phyloP scores from a whole-genome alignment of 1,140 invertebrate genomes.

The Drosophila nigromelanica region DNA sequence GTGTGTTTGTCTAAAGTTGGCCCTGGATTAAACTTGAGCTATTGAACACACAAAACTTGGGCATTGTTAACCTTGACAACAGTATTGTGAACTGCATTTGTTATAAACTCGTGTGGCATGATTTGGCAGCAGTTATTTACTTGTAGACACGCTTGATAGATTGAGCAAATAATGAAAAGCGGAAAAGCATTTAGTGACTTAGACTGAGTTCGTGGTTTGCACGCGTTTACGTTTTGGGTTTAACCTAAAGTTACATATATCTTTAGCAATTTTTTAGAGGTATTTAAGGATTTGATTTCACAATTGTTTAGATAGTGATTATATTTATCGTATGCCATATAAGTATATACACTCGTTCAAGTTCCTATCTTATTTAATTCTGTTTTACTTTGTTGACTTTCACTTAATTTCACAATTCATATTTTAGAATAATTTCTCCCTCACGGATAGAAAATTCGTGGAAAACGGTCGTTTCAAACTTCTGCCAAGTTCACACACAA shows the following conservation, averaged over 20 bases:
- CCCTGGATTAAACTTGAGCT: constrained; percentile 74
- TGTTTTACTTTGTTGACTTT: too few relatives aligned
- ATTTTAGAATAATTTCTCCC: too few relatives aligned
- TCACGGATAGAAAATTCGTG: too few relatives aligned
- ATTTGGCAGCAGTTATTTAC: constrained; percentile 64
- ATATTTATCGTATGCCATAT: too few relatives aligned
- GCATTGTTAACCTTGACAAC: constrained; percentile 53
- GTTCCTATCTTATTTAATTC: too few relatives aligned
- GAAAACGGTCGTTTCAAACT: too few relatives aligned
- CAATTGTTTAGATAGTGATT: too few relatives aligned
- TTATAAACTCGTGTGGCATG: constrained; percentile 36
- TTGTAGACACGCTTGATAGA: constrained; percentile 60
- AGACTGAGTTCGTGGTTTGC: not conserved
- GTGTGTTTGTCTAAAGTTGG: constrained; percentile 36
- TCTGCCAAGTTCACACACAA: too few relatives aligned
- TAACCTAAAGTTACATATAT: not conserved
- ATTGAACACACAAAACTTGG: constrained; percentile 49
- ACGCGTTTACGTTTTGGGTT: too few relatives aligned
- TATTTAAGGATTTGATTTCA: not conserved
- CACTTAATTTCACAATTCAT: too few relatives aligned
- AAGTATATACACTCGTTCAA: too few relatives aligned
- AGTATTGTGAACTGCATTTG: constrained; percentile 31
- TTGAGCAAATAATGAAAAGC: constrained; percentile 37
- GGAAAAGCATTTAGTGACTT: not conserved
- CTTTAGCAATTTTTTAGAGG: too few relatives aligned